Evolutionary conservation across 2,797 vertebrate genomes (phyloP).

Genomic region (Anomalospiza imberbis): DNA sequence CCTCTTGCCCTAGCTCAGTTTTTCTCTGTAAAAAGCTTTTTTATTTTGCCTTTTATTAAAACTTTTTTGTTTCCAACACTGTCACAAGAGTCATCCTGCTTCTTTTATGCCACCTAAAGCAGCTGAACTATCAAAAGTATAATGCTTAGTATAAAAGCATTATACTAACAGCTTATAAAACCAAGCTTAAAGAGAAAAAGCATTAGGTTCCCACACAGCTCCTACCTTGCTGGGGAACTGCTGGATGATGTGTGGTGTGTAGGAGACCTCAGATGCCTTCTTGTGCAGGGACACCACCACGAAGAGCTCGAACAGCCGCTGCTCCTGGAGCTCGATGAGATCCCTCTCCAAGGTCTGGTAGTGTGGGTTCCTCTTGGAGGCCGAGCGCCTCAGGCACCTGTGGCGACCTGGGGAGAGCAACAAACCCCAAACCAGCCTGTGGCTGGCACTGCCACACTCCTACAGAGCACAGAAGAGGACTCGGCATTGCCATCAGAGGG

Average conservation of each 20-base stretch:
- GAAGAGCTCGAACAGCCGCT: slow-evolving; percentile 94
- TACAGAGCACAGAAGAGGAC: not conserved
- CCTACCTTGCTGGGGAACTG: slow-evolving; percentile 94
- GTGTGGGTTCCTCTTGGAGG: slow-evolving; percentile 83
- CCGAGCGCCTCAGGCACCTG: slow-evolving; percentile 80
- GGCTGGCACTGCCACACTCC: not conserved
- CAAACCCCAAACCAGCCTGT: not conserved
- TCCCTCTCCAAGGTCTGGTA: slow-evolving; percentile 96
- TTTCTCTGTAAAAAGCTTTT: too few relatives aligned
- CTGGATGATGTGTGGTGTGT: slow-evolving; percentile 89
- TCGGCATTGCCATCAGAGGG: not conserved
- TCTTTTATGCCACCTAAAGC: too few relatives aligned
- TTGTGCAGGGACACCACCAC: slow-evolving; percentile 95
- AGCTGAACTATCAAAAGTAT: too few relatives aligned
- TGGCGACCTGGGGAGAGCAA: slow-evolving; percentile 61
- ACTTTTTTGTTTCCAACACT: too few relatives aligned
- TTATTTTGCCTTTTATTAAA: too few relatives aligned
- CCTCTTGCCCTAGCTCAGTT: too few relatives aligned
- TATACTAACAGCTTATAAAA: too few relatives aligned
- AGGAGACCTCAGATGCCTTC: slow-evolving; percentile 77
- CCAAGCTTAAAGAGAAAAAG: too few relatives aligned
- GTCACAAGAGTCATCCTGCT: too few relatives aligned
- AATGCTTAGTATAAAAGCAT: too few relatives aligned
- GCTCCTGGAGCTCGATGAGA: slow-evolving; percentile 92
- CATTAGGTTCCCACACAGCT: not conserved